Conservation (phyloP, 2,113 vertebrate genomes). For the Tenrec ecaudatus region DNA sequence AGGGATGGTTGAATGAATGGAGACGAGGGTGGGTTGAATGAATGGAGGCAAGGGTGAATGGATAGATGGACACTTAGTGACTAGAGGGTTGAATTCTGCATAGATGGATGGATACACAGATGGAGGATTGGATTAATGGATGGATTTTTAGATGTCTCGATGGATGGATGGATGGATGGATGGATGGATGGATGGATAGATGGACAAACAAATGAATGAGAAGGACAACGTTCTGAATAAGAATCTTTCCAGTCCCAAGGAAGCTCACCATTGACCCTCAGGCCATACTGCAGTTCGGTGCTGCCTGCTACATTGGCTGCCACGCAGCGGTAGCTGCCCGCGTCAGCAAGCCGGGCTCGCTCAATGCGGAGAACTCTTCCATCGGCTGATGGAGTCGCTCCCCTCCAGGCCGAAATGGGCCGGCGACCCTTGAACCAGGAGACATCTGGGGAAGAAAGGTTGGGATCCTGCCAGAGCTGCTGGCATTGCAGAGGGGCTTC, state of each 20-base stretch:
- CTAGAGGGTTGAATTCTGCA: too few species aligned
- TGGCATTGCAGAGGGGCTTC: not conserved
- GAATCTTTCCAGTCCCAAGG: accelerated
- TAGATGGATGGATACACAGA: too few species aligned
- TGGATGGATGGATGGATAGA: not conserved
- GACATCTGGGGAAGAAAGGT: slow-evolving; percentile 75
- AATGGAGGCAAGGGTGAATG: too few species aligned
- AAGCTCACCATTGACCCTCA: slow-evolving; percentile 86
- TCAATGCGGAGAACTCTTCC: slow-evolving; percentile 80
- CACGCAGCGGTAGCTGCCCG: slow-evolving; percentile 85
- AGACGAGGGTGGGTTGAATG: not conserved
- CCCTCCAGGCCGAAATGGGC: slow-evolving; percentile 1
- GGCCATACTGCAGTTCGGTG: slow-evolving; percentile 76
- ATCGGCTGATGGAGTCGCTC: slow-evolving; percentile 58
- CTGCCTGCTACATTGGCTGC: slow-evolving; percentile 82
- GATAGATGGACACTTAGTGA: too few species aligned
- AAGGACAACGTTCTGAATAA: not conserved
- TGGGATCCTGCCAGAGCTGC: accelerated
- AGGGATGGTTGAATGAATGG: not conserved
- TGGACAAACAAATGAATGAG: not conserved
- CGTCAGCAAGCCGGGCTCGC: slow-evolving; percentile 25
- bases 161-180: not conserved
- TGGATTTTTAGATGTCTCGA: not conserved
- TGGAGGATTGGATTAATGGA: not conserved
- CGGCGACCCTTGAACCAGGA: slow-evolving; percentile 84